phyloP scores from a whole-genome alignment of 2,113 vertebrate species.

The Prunella fulvescens region DNA sequence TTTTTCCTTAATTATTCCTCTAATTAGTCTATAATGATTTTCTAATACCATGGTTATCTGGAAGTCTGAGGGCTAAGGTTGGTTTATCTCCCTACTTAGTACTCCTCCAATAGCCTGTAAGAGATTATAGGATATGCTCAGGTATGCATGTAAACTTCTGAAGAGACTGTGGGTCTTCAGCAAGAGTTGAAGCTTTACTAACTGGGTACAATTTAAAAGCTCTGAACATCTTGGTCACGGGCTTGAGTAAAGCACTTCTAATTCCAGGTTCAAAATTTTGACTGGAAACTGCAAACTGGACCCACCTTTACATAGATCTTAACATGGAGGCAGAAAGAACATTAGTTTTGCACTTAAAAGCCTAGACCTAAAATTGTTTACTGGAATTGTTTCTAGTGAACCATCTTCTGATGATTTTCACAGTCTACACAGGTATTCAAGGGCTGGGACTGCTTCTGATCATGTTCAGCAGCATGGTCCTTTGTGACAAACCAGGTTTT shows the following conservation, averaged over 20 bases:
- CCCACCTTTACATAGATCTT: neutral
- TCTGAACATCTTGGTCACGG: neutral
- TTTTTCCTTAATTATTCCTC: neutral
- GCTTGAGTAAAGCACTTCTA: neutral
- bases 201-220: neutral
- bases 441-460: neutral
- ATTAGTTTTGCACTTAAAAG: neutral
- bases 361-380: accelerated
- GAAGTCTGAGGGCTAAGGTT: neutral
- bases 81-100: neutral
- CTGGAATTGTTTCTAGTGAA: neutral
- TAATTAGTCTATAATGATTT: neutral
- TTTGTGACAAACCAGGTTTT: neutral
- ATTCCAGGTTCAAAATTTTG: neutral
- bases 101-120: neutral
- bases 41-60: accelerated
- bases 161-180: neutral
- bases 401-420: neutral
- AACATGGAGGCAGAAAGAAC: neutral
- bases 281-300: neutral
- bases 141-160: neutral
- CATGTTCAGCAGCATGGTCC: neutral
- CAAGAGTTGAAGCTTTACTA: neutral
- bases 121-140: neutral
- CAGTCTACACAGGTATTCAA: neutral